Evolutionary conservation across 2,113 vertebrate genomes (phyloP).

Genomic region (Microcebus lehilahytsara): DNA sequence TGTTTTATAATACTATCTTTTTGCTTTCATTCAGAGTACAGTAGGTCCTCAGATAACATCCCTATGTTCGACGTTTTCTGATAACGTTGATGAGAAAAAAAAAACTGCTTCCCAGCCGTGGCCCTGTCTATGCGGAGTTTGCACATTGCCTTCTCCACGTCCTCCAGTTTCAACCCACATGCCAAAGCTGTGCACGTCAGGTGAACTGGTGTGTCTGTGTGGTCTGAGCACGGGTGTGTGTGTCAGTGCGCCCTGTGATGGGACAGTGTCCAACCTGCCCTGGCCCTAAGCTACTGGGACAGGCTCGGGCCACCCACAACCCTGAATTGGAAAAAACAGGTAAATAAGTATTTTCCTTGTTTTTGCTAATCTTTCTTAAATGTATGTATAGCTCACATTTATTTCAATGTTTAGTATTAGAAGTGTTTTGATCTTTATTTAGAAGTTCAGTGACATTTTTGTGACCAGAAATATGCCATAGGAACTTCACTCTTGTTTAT

Average conservation of each 20-base stretch:
- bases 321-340: background rate
- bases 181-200: background rate
- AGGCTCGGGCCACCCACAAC: background rate
- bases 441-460: background rate
- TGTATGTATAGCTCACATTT: background rate
- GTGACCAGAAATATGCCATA: background rate
- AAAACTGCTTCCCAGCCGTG: background rate
- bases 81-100: background rate
- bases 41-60: background rate
- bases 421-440: background rate
- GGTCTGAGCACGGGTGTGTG: background rate
- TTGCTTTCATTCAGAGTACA: background rate
- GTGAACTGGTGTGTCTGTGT: background rate
- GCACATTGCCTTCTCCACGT: background rate
- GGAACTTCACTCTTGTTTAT: background rate
- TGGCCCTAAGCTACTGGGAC: background rate
- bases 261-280: too few species aligned
- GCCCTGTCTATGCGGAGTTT: background rate
- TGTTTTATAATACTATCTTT: background rate
- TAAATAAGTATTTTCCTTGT: background rate
- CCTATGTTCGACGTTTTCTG: background rate
- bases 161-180: background rate
- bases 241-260: background rate
- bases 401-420: background rate
- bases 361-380: background rate